A percentile compares a stretch with the other conserved stretches of the same genome.
phyloP scores from a whole-genome alignment of 2,113 vertebrate genomes.

The Isichthys henryi region DNA sequence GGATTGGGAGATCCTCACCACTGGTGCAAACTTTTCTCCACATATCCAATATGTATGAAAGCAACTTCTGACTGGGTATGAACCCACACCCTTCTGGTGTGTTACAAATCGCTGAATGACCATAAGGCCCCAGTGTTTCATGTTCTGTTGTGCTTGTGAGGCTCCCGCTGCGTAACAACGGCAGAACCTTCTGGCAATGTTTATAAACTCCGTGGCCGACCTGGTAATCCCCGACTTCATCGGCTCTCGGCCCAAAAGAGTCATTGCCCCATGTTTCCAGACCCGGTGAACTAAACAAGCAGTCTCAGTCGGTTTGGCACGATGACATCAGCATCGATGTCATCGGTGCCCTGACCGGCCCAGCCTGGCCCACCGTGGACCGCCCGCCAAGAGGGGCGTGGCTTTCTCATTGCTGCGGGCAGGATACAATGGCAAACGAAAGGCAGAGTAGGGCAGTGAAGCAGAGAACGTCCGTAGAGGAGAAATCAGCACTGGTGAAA shows the following conservation, averaged over 20 bases:
- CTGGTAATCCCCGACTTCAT: not conserved
- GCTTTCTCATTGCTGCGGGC: not conserved
- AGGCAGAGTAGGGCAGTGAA: not conserved
- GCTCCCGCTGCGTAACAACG: not conserved
- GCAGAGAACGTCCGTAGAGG: not conserved
- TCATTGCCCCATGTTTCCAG: conserved; percentile 31
- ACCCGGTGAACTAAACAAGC: conserved; percentile 27
- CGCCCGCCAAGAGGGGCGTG: not conserved
- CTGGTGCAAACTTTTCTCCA: not conserved
- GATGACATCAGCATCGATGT: conserved; percentile 45
- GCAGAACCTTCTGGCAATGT: not conserved
- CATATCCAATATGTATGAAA: not conserved
- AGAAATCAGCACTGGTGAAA: not conserved
- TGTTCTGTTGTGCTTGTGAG: not conserved
- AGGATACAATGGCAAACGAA: conserved; percentile 22
- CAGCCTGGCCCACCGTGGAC: not conserved
- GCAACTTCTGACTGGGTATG: not conserved
- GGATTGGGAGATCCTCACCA: not conserved
- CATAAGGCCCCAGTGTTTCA: not conserved
- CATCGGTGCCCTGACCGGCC: not conserved
- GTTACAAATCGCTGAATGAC: not conserved
- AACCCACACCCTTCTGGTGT: not conserved
- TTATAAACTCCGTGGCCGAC: not conserved
- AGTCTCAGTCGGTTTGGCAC: conserved; percentile 24
- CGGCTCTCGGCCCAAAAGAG: not conserved